Evolutionary conservation across 2,888 invertebrate genomes (phyloP).

Genomic region (Ferdinandea cuprea): DNA sequence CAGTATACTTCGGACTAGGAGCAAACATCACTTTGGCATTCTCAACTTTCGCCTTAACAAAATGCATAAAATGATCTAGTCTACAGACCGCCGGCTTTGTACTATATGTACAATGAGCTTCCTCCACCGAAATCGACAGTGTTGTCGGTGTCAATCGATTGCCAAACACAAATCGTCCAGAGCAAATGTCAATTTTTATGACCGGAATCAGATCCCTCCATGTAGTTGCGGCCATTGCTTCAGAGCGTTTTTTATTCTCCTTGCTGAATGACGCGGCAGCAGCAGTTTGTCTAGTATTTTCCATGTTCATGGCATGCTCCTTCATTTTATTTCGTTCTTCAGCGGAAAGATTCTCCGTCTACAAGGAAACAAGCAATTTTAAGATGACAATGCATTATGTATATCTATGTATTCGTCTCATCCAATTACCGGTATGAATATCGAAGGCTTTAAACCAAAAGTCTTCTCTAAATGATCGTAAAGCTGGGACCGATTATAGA

Average conservation of each 20-base stretch:
- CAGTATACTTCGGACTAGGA: conserved; percentile 97
- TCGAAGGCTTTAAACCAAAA: conserved; percentile 92
- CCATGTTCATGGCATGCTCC: conserved; percentile 86
- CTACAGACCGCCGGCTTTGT: conserved; percentile 97
- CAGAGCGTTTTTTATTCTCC: conserved; percentile 86
- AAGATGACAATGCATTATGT: neutral
- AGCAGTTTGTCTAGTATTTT: conserved; percentile 85
- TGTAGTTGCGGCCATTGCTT: conserved; percentile 93
- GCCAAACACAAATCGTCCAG: conserved; percentile 96
- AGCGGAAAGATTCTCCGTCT: conserved; percentile 85
- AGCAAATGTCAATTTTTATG: conserved; percentile 96
- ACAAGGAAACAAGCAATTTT: neutral
- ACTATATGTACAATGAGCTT: conserved; percentile 96
- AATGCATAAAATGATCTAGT: conserved; percentile 97
- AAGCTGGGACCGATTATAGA: conserved; percentile 95
- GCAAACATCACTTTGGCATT: conserved; percentile 97
- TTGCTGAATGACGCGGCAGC: conserved; percentile 82
- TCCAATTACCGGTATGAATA: conserved; percentile 85
- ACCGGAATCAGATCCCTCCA: conserved; percentile 98
- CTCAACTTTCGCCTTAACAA: conserved; percentile 96
- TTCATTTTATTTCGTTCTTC: conserved; percentile 85
- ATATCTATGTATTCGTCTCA: neutral
- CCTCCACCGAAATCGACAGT: conserved; percentile 95
- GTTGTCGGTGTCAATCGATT: conserved; percentile 97
- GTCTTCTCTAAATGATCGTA: conserved; percentile 94